These are phyloP conservation scores for Heterodera filipjevi DNA, from an alignment of 2,888 invertebrate genomes.

Conservation along the genomic window DNA sequence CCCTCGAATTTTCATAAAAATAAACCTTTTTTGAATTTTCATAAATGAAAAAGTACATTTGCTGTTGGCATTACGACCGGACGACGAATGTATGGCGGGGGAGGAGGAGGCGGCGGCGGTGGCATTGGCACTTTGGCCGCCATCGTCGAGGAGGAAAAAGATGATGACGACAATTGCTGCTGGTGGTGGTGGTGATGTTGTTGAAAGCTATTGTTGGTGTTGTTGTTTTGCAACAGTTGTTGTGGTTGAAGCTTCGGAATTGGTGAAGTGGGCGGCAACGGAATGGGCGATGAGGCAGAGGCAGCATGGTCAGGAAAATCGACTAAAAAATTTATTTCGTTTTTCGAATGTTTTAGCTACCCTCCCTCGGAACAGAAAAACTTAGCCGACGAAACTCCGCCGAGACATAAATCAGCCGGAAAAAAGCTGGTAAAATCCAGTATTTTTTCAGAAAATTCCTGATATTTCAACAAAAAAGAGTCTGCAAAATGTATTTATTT, in stretches of 20 bases:
- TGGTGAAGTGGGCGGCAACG: slow-evolving; percentile 59
- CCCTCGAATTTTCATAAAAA: too few species aligned
- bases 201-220: background rate
- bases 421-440: too few species aligned
- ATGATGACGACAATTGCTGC: background rate
- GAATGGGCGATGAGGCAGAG: slow-evolving; percentile 34
- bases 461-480: too few species aligned
- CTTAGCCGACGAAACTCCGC: too few species aligned
- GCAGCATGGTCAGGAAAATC: background rate
- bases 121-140: slow-evolving; percentile 22
- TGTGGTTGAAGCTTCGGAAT: slow-evolving; percentile 44
- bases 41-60: too few species aligned
- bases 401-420: too few species aligned
- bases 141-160: background rate
- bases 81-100: slow-evolving; percentile 5
- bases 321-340: background rate
- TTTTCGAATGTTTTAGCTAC: too few species aligned
- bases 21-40: too few species aligned
- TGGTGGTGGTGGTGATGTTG: background rate
- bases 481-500: too few species aligned
- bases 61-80: slow-evolving; percentile 31
- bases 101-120: background rate
- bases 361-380: too few species aligned
- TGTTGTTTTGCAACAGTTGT: background rate
- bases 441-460: too few species aligned